A percentile compares a stretch with the other conserved stretches of the same genome.
These are phyloP conservation scores for Cepaea nemoralis DNA, from an alignment of 1,140 invertebrate genomes.

Conservation along the genomic window DNA sequence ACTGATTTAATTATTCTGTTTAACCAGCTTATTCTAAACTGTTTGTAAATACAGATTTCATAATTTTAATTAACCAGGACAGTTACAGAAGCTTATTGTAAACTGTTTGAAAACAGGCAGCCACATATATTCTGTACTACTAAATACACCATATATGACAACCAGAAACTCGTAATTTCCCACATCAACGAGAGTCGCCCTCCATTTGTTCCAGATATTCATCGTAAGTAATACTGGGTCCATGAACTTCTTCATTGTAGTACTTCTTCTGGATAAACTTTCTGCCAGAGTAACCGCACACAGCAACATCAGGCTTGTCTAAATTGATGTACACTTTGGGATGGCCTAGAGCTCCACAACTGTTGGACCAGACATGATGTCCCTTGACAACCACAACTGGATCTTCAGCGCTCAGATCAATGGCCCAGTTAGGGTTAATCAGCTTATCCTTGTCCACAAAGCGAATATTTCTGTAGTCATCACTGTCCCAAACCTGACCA, in stretches of 20 bases:
- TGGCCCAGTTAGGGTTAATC: slow-evolving; percentile 91
- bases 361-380: slow-evolving; percentile 91
- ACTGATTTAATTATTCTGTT: too few relatives aligned
- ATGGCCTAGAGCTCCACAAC: slow-evolving; percentile 94
- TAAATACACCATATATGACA: too few relatives aligned
- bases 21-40: too few relatives aligned
- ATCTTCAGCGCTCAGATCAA: slow-evolving; percentile 88
- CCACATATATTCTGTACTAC: too few relatives aligned
- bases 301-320: slow-evolving; percentile 93
- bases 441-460: slow-evolving; percentile 86
- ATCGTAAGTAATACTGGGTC: slow-evolving; percentile 65
- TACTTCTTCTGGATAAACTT: slow-evolving; percentile 68
- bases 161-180: too few relatives aligned
- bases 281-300: slow-evolving; percentile 93
- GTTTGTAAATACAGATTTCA: too few relatives aligned
- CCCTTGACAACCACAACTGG: slow-evolving; percentile 83
- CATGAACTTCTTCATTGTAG: slow-evolving; percentile 64
- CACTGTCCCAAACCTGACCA: slow-evolving; percentile 81
- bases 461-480: slow-evolving; percentile 88
- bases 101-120: too few relatives aligned
- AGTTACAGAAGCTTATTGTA: too few relatives aligned
- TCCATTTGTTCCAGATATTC: slow-evolving; percentile 63
- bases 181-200: slow-evolving; percentile 35
- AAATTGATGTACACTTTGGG: slow-evolving; percentile 99
- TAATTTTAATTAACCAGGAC: too few relatives aligned